Conservation (phyloP, 2,888 invertebrate genomes). For the Orthosia gothica region DNA sequence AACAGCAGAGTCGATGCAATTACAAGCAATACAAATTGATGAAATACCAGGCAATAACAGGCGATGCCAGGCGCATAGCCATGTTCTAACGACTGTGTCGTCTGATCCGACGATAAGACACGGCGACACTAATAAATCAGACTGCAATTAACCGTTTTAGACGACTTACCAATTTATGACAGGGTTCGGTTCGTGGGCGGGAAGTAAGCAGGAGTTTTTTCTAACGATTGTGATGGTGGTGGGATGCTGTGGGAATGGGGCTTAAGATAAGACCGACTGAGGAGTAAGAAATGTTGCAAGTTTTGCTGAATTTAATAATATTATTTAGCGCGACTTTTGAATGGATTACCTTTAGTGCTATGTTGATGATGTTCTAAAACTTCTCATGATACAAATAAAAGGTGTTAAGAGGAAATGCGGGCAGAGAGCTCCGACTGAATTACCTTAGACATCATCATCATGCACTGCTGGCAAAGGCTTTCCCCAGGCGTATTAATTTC, state of each 20-base stretch:
- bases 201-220: slow-evolving; percentile 11
- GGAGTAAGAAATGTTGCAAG: not conserved
- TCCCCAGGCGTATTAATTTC: no score
- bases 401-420: slow-evolving; percentile 6
- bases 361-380: not conserved
- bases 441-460: no score
- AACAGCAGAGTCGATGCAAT: slow-evolving; percentile 61
- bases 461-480: no score
- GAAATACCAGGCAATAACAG: slow-evolving; percentile 72
- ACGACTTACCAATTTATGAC: slow-evolving; percentile 74
- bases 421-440: no score
- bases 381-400: slow-evolving; percentile 19
- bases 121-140: slow-evolving; percentile 79
- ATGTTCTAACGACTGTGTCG: slow-evolving; percentile 64
- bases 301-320: slow-evolving; percentile 7
- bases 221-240: not conserved
- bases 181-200: slow-evolving; percentile 49
- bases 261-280: slow-evolving; percentile 16
- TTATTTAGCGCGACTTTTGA: not conserved
- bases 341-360: not conserved
- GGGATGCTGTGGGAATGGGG: not conserved
- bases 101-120: slow-evolving; percentile 75
- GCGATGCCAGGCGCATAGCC: slow-evolving; percentile 58
- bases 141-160: slow-evolving; percentile 75
- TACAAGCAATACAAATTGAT: slow-evolving; percentile 76